Base-by-base conservation (phyloP, 2,797 vertebrate species). In the Etheostoma perlongum region DNA sequence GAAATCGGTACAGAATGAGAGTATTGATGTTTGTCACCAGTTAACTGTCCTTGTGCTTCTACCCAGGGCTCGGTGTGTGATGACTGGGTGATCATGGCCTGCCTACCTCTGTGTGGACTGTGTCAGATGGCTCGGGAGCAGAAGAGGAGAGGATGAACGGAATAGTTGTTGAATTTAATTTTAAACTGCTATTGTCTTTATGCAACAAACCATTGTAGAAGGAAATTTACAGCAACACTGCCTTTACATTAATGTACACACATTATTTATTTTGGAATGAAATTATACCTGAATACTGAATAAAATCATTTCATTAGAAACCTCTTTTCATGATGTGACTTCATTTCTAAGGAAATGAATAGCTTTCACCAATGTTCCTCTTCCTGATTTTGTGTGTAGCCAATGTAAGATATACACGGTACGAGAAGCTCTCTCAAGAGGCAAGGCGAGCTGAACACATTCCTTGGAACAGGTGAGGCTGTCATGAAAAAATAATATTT, bases 101-200 rank as follows among this genome's bases (percentile, higher is more conserved):
- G 93, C 74, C 78, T 92, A 53, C 85, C 91, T 0, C 72, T 83
- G 19, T 96, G 95, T 73, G 95, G 95, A 81, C 87, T 96, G 59
- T 96, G 95, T 74, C 95, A 95, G 81, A 88, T 96, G 94, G 95
- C 94, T 8, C 83, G 94, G 49, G 95, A 96, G 84, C 93, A 95
- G 85, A 94, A 93, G 74, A 90, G 85, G 73, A 94, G 92, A 67
- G 82, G 92, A 81, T 90, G 72, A 90, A 44, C 57, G 49, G 13
- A 69, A 27, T 11, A 4, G 8, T 63, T 1, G 0, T 6, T 44
- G 10, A 60, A 53, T 57, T 18, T 16, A 4, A 65, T 42, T 51
- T 54, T 16, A 14, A 44, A 44, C 42, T 44, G 42, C 13, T 1
- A 14, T 44, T 44, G 11, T 44, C 13, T 44, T 14, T 44, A 44